phyloP scores from a whole-genome alignment of 2,797 vertebrate genomes.

The Coluber constrictor region DNA sequence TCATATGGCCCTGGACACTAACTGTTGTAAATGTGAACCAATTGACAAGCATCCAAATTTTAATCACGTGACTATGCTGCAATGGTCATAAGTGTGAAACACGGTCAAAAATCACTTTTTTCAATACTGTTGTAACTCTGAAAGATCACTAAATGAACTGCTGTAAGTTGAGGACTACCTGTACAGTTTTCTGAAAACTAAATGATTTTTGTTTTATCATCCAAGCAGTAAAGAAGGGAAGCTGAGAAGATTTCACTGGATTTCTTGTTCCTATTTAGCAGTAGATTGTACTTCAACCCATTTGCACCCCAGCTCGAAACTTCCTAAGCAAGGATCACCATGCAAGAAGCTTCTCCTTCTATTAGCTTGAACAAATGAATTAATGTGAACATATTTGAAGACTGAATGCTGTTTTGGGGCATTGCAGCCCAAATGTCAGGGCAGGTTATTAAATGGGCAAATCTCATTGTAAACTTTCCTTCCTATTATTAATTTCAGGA shows the following conservation, averaged over 20 bases:
- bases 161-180: background rate
- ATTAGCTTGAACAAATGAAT: background rate
- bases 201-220: slow-evolving; percentile 38
- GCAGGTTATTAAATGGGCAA: background rate
- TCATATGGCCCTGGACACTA: background rate
- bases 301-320: background rate
- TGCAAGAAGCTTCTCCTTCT: background rate
- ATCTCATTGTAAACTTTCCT: background rate
- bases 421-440: background rate
- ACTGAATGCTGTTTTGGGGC: background rate
- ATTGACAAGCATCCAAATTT: background rate
- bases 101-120: background rate
- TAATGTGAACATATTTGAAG: background rate
- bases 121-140: background rate
- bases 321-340: background rate
- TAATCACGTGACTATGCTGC: background rate
- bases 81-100: background rate
- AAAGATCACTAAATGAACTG: background rate
- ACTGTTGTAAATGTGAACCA: background rate
- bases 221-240: slow-evolving; percentile 34
- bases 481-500: background rate
- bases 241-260: slow-evolving; percentile 33
- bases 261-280: slow-evolving; percentile 33
- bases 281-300: slow-evolving; percentile 39
- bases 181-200: slow-evolving; percentile 29